Evolutionary conservation across 1,140 invertebrate species (phyloP).

Genomic region (Megathymus violae): DNA sequence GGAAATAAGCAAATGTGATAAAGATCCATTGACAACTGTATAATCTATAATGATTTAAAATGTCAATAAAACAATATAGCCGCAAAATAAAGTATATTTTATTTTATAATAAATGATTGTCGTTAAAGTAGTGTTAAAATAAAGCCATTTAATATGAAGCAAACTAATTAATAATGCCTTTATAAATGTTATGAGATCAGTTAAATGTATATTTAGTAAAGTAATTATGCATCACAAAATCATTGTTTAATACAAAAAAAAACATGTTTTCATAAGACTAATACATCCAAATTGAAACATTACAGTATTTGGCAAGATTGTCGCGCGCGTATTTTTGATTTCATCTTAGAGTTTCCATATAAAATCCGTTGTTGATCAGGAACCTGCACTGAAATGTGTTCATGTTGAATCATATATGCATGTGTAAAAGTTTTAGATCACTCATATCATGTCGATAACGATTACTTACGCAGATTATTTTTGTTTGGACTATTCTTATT

Average conservation of each 20-base stretch:
- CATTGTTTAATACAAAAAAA: constrained; percentile 46
- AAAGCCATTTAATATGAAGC: constrained; percentile 8
- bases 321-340: constrained; percentile 56
- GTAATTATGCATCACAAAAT: constrained; percentile 42
- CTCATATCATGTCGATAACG: constrained; percentile 58
- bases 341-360: constrained; percentile 54
- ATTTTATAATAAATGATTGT: constrained; percentile 42
- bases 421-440: constrained; percentile 50
- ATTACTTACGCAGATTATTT: constrained; percentile 77
- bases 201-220: constrained; percentile 39
- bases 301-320: constrained; percentile 76
- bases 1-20: constrained; percentile 89
- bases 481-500: constrained; percentile 61
- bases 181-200: constrained; percentile 50
- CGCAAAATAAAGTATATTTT: constrained; percentile 40
- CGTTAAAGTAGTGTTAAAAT: constrained; percentile 30
- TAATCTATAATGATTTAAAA: constrained; percentile 44
- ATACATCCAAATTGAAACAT: background rate
- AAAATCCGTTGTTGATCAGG: constrained; percentile 56
- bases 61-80: constrained; percentile 43
- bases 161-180: constrained; percentile 28
- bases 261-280: constrained; percentile 16
- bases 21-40: constrained; percentile 87
- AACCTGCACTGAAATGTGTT: constrained; percentile 76
- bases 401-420: constrained; percentile 59